These are phyloP conservation scores for Leptarthrus brevirostris DNA, from an alignment of 2,888 invertebrate species.

Conservation along the genomic window DNA sequence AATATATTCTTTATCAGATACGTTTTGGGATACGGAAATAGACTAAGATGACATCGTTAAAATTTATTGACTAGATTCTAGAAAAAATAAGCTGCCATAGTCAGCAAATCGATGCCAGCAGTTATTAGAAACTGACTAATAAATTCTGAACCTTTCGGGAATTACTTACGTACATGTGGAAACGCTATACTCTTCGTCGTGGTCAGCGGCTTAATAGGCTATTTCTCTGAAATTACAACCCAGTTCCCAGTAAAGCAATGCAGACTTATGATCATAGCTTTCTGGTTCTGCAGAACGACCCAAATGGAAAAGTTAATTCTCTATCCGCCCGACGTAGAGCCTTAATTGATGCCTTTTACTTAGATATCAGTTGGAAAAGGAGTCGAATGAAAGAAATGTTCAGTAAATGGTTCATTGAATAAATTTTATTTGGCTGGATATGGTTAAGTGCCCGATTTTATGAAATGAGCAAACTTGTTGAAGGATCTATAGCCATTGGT, in stretches of 20 bases:
- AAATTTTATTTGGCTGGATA: slow-evolving; percentile 25
- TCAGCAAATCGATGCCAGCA: slow-evolving; percentile 34
- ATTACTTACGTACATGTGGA: slow-evolving; percentile 14
- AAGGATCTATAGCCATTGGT: too few relatives aligned
- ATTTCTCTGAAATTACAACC: slow-evolving; percentile 41
- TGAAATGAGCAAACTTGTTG: slow-evolving; percentile 17
- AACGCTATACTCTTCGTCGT: neutral
- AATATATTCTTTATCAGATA: neutral
- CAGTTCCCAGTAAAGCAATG: slow-evolving; percentile 26
- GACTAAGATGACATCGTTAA: slow-evolving; percentile 37
- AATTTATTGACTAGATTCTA: slow-evolving; percentile 35
- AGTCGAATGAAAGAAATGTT: slow-evolving; percentile 15
- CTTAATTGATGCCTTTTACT: slow-evolving; percentile 26
- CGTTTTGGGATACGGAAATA: slow-evolving; percentile 29
- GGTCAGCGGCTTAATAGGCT: slow-evolving; percentile 42
- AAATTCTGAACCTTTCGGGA: slow-evolving; percentile 26
- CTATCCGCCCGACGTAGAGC: slow-evolving; percentile 5
- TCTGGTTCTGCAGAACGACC: slow-evolving; percentile 13
- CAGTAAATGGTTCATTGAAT: slow-evolving; percentile 22
- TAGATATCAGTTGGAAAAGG: slow-evolving; percentile 11
- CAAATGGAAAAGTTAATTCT: slow-evolving; percentile 42
- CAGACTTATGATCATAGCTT: slow-evolving; percentile 41
- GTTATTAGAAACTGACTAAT: slow-evolving; percentile 37
- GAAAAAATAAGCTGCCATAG: slow-evolving; percentile 16
- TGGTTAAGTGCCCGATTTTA: slow-evolving; percentile 11